Base-by-base conservation (phyloP, 2,797 vertebrate genomes). In the Karalla daura region DNA sequence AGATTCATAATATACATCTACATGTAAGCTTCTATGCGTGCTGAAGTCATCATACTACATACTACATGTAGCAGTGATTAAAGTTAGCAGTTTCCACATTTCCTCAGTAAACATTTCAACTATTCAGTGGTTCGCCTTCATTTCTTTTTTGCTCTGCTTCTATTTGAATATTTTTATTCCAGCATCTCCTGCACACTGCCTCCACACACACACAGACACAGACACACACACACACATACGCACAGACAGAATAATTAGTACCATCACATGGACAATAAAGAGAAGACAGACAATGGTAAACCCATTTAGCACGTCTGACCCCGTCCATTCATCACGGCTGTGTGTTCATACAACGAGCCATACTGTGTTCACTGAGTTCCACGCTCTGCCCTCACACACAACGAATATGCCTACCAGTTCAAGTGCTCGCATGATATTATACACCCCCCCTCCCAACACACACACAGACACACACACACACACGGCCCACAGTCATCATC, bases 401-500 rank as follows among this genome's bases (percentile, higher is more conserved):
- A 74, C 61, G 63, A 70, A 56, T 77, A 36, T 72, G 68, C 62
- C 71, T 7, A 46, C 59, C 60, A 77, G 71, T 53, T 53, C 52
- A 28, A 63, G 35, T 40, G 60, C 44, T 58, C 40, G 51, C 65
- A 61, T 80, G 64, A 83, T 79, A 68, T 54, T 58, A 76, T 54
- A 62, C 52, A 55, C 67, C 8, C 35, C 0, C 18, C 12, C 18
- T n/a, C n/a, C n/a, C n/a, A n/a, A n/a, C n/a, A n/a, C n/a, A n/a
- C n/a, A n/a, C n/a, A n/a, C n/a, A n/a, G n/a, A n/a, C n/a, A n/a
- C n/a, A n/a, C n/a, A n/a, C n/a, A n/a, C n/a, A n/a, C n/a, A n/a
- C n/a, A 1, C n/a, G 36, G 40, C n/a, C 15, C 17, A 41, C 67
- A 17, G 44, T 43, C 66, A n/a, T 58, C 60, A 61, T 73, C 59